Base-by-base conservation (phyloP, 2,113 vertebrate species). In the Perognathus longimembris region DNA sequence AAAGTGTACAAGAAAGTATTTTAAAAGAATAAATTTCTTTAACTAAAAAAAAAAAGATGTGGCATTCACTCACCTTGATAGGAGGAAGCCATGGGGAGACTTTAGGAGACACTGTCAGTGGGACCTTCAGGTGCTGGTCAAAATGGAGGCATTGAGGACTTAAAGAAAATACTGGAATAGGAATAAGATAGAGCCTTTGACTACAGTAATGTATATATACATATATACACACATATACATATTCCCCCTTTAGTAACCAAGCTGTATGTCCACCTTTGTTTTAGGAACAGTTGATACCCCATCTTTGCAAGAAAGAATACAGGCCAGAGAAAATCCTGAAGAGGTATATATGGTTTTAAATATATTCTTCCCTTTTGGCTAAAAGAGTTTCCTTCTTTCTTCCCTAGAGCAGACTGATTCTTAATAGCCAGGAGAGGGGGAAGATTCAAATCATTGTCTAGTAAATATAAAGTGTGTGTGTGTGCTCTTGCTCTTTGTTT, bases 271-370 rank as follows among this genome's bases (percentile, higher is more conserved):
- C 21, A 61, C 42, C 64, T 91, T 96, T 94, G 93, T 24, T 61
- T 66, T 96, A 99, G 99, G 99, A 78, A 99, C 99, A 5, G 99
- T 99, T 91, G 98, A 99, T 74, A 99, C 99, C 1, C 99, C 99
- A 34, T 99, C 99, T 59, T 97, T 99, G 88, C 98, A 97, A 82
- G 99, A 98, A 73, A 98, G 99, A 96, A 99, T 99, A 92, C 98
- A 99, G 98, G 98, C 98, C 78, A 98, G 94, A 30, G 98, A 98
- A 59, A 97, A 99, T 92, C 99, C 99, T 67, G 98, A 99, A 64
- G 98, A 99, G 98, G 99, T 99, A 96, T n/a, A 5, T 40, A 38
- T 17, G 20, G 5, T 63, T 76, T 69, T 66, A n/a, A 82, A 75
- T 85, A 64, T 15, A 5, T 84, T 92, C 36, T 11, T 87, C 84